Evolutionary conservation across 2,888 invertebrate species (phyloP).

Genomic region (Sympetrum striolatum): DNA sequence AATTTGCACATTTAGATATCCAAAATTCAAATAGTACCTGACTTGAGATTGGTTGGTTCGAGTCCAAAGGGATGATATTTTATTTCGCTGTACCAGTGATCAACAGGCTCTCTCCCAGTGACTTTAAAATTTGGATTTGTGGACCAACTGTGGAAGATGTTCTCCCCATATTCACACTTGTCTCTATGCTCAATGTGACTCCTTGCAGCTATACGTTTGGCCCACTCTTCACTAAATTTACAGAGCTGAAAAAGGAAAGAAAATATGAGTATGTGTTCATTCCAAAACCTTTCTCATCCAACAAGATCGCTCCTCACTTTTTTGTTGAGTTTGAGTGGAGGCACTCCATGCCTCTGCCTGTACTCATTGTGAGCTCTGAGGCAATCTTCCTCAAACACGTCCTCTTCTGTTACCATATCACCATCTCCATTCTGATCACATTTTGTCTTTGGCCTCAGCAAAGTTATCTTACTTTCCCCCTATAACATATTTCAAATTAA

Average conservation of each 20-base stretch:
- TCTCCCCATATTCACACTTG: conserved; percentile 82
- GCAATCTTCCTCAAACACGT: conserved; percentile 69
- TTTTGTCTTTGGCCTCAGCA: not conserved
- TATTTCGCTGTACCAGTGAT: conserved; percentile 82
- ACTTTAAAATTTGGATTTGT: conserved; percentile 72
- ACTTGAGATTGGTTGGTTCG: conserved; percentile 69
- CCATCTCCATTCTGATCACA: conserved; percentile 44
- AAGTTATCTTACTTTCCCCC: not conserved
- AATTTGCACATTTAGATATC: no score
- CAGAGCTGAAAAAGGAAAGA: conserved; percentile 54
- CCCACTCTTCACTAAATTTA: conserved; percentile 59
- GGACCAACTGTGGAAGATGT: conserved; percentile 79
- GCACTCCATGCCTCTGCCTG: conserved; percentile 72
- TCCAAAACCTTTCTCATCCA: not conserved
- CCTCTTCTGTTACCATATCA: conserved; percentile 56
- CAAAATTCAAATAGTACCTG: conserved; percentile 60
- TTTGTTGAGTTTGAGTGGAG: conserved; percentile 69
- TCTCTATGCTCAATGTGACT: conserved; percentile 76
- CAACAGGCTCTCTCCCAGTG: conserved; percentile 75
- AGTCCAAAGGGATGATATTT: conserved; percentile 70
- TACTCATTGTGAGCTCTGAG: conserved; percentile 78
- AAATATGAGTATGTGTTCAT: not conserved
- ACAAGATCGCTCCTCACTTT: conserved; percentile 57
- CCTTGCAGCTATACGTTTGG: conserved; percentile 65
- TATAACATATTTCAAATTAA: not conserved